A percentile compares a stretch with the other conserved stretches of the same genome.
Conservation (phyloP, 2,113 vertebrate species). For the Oplegnathus fasciatus region DNA sequence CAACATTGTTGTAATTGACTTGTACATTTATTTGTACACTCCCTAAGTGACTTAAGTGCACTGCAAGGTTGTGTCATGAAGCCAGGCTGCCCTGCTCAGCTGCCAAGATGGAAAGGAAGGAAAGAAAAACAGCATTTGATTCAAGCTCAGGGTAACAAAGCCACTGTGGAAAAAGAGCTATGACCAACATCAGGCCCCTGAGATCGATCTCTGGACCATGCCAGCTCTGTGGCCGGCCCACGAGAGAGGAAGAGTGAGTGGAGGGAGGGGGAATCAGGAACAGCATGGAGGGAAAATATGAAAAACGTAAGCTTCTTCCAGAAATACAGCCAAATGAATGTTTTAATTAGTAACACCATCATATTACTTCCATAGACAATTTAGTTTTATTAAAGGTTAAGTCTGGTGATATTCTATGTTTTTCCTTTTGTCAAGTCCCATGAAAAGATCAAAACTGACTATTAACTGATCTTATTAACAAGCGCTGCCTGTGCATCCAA, state of each 20-base stretch:
- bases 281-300: background rate
- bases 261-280: background rate
- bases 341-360: too few species aligned
- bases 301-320: background rate
- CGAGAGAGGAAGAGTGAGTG: background rate
- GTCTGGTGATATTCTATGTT: background rate
- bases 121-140: slow-evolving; percentile 33
- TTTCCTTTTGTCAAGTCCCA: background rate
- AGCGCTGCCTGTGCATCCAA: too few species aligned
- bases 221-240: slow-evolving; percentile 15
- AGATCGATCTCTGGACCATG: slow-evolving; percentile 45
- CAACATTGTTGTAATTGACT: slow-evolving; percentile 49
- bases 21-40: slow-evolving; percentile 36
- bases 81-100: slow-evolving; percentile 24
- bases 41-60: slow-evolving; percentile 54
- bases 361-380: background rate
- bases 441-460: too few species aligned
- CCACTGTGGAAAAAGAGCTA: slow-evolving; percentile 24
- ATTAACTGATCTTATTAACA: too few species aligned
- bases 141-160: slow-evolving; percentile 22
- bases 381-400: background rate
- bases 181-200: slow-evolving; percentile 1
- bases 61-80: slow-evolving; percentile 32
- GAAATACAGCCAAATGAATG: background rate
- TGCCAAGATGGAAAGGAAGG: slow-evolving; percentile 37